Evolutionary conservation across 1,140 invertebrate genomes (phyloP), one percentile per base, ranked within the genome.

Genomic region (Pachypsylla venusta): DNA sequence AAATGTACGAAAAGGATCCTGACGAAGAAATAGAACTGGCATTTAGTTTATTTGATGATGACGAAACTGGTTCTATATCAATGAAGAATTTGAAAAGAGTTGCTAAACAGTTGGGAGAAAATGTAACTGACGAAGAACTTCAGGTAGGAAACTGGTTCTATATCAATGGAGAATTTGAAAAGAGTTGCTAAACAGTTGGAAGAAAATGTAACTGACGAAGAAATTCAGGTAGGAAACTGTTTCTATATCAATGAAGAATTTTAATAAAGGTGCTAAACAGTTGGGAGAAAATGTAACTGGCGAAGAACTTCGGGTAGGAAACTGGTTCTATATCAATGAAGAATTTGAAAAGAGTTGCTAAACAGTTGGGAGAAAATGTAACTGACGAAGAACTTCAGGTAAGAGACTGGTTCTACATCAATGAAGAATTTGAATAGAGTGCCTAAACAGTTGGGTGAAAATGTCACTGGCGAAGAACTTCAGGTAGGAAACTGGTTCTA

Each of bases 1-100:
- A 97, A 76, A 93, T 95, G 83, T 83, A 85, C 53, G 93, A 98
- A 69, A 95, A 94, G 71, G 93, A 95, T 71, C 84, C 87, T 0
- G 93, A 91, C 71, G 92, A 96, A 70, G 93, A 98, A 74, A 93
- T 98, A 39, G 73, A 95, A 63, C 94, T 93, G 75, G 95, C 93
- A n/a, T 98, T 98, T 71, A 82, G 88, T 63, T 71, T 98, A 4
- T 97, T 98, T 75, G 93, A 97, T 75, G 86, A 91, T 73, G 90
- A 96, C 71, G 83, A 92, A 67, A 84, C 85, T 63, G 94, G 93
- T 4, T 94, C 91, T 74, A 98, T 98, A 62, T 87, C 90, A 22
- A 94, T 97, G 66, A 87, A 89, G 65, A 95, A 98, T 76, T 73
- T 98, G n/a, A 93, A 95, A 73, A 76, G 89, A 64, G 92, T 98